Evolutionary conservation across 2,113 vertebrate species (phyloP).

Genomic region (Xiphophorus maculatus): DNA sequence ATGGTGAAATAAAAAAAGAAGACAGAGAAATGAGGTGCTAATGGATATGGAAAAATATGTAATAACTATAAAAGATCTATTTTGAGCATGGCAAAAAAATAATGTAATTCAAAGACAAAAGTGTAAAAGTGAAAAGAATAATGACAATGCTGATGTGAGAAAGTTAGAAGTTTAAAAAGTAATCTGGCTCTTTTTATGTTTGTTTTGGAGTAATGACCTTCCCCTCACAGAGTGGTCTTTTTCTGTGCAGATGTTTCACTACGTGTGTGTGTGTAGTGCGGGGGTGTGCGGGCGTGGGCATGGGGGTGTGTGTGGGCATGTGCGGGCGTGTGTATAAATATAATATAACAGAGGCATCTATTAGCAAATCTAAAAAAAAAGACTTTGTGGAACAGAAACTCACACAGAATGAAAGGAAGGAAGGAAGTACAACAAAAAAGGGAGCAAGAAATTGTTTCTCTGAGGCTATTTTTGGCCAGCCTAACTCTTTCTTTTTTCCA

Average conservation of each 20-base stretch:
- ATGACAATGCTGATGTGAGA: too few relatives aligned
- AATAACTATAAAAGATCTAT: not conserved
- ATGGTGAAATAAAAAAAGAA: not conserved
- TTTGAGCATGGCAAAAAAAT: not conserved
- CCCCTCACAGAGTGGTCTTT: too few relatives aligned
- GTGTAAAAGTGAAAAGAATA: not conserved
- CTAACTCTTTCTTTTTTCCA: slow-evolving; percentile 58
- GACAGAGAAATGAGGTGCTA: not conserved
- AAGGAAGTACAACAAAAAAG: slow-evolving; percentile 4
- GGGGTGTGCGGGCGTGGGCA: too few relatives aligned
- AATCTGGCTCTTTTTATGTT: too few relatives aligned
- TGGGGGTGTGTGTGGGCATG: too few relatives aligned
- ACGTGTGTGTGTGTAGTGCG: too few relatives aligned
- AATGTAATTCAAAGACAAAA: not conserved
- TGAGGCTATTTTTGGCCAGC: slow-evolving; percentile 46
- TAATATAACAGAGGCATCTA: slow-evolving; percentile 18
- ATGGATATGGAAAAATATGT: not conserved
- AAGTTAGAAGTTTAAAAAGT: too few relatives aligned
- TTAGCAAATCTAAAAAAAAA: slow-evolving; percentile 31
- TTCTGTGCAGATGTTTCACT: too few relatives aligned
- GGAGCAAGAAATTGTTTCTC: slow-evolving; percentile 35
- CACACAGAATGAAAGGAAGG: slow-evolving; percentile 7
- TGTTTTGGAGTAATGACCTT: too few relatives aligned
- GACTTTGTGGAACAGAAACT: slow-evolving; percentile 35
- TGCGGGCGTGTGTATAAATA: too few relatives aligned